Evolutionary conservation across 2,888 invertebrate species (phyloP), one percentile per base, ranked within the genome.

Genomic region (Ischnura elegans): DNA sequence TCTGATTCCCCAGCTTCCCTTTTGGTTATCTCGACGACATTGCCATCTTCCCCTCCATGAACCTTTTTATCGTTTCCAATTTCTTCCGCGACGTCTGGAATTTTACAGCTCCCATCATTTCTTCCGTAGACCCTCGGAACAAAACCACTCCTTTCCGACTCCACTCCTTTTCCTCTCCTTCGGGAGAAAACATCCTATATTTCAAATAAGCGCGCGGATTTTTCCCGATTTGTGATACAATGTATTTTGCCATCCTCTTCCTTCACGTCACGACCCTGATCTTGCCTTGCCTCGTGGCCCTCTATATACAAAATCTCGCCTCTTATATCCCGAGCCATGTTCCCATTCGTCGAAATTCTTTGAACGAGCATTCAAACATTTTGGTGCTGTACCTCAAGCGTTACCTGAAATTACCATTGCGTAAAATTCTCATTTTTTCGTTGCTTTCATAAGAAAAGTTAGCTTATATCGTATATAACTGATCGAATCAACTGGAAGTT

Each of bases 41-140:
- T 10, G 36, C 13, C 76, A 10, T 36, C 76, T 5, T 6, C 25
- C 61, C 25, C 1, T 1, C 76, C 76, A 10, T 36, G 29, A 21
- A 25, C 61, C 61, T n/a, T 76, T 76, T 76, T 76, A 76, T 76
- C 76, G 76, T 76, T 76, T 76, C 76, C 76, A 76, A 76, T 76
- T 76, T 36, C 76, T 76, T 76, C 6, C 76, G 76, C 76, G 76
- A 76, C 29, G 76, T 76, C 76, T 76, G 76, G 36, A 76, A 76
- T 76, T 76, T 76, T 76, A 76, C 76, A 36, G 76, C 76, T 36
- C 76, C 76, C 76, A 76, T 76, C 76, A 76, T 76, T 76, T 76
- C 76, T 36, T 36, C 76, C 76, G 51, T 51, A 13, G 29, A 36
- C 13, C 36, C 76, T 29, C n/a, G 16, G 19, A 36, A 36, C 29